phyloP scores from a whole-genome alignment of 1,140 invertebrate species.

The Achroia grisella region DNA sequence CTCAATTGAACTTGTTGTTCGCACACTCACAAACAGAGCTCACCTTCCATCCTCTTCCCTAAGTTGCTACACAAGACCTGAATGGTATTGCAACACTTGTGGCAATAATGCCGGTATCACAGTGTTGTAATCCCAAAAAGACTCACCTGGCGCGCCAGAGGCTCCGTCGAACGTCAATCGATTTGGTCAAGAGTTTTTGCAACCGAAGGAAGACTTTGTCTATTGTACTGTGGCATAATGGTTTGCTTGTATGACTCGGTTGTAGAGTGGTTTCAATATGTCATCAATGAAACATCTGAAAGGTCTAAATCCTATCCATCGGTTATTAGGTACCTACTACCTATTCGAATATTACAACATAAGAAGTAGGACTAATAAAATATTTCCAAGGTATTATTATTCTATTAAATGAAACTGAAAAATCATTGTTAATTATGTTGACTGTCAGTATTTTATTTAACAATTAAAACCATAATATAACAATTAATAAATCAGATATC shows the following conservation, averaged over 20 bases:
- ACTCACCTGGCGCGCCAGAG: slow-evolving; percentile 49
- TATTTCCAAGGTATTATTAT: too few species aligned
- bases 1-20: slow-evolving; percentile 78
- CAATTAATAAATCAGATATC: too few species aligned
- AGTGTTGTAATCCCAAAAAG: slow-evolving; percentile 46
- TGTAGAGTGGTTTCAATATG: slow-evolving; percentile 28
- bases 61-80: slow-evolving; percentile 27
- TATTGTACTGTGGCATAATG: slow-evolving; percentile 10
- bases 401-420: too few species aligned
- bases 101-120: slow-evolving; percentile 9
- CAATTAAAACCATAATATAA: too few species aligned
- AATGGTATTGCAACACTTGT: slow-evolving; percentile 52
- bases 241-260: slow-evolving; percentile 24
- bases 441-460: too few species aligned
- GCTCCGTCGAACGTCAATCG: slow-evolving; percentile 54
- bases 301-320: too few species aligned
- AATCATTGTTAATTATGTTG: too few species aligned
- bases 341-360: too few species aligned
- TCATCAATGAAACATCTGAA: too few species aligned
- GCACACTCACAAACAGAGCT: slow-evolving; percentile 76
- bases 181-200: slow-evolving; percentile 50
- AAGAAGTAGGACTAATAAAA: too few species aligned
- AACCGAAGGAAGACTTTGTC: slow-evolving; percentile 32
- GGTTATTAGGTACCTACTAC: too few species aligned
- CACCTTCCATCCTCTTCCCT: slow-evolving; percentile 75